Evolutionary conservation across 1,140 invertebrate species (phyloP).

Genomic region (Eubasilissa regina): DNA sequence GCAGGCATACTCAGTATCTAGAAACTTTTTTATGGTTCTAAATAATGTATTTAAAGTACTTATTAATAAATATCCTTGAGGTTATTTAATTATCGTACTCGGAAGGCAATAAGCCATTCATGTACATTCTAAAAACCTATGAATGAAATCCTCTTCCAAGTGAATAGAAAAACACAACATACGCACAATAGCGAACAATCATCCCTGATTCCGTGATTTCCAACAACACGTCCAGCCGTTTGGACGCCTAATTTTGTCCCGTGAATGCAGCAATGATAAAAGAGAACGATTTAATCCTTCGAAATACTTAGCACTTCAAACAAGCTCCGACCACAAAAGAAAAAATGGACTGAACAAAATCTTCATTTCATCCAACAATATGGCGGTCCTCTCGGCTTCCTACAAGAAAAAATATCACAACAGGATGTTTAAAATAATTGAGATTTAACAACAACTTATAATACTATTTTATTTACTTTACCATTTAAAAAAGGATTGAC

Average conservation of each 20-base stretch:
- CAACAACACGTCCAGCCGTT: conserved; percentile 38
- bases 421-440: conserved; percentile 9
- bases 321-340: conserved; percentile 38
- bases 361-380: conserved; percentile 35
- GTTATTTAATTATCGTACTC: conserved; percentile 6
- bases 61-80: too few relatives aligned
- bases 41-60: too few relatives aligned
- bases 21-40: too few relatives aligned
- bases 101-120: background rate
- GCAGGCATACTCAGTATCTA: too few relatives aligned
- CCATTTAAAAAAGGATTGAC: too few relatives aligned
- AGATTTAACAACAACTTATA: background rate
- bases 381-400: conserved; percentile 16
- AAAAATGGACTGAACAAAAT: conserved; percentile 46
- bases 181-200: conserved; percentile 24
- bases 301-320: conserved; percentile 49
- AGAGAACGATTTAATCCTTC: conserved; percentile 32
- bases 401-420: conserved; percentile 17
- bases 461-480: too few relatives aligned
- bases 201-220: conserved; percentile 13
- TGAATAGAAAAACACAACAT: conserved; percentile 26
- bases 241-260: conserved; percentile 31
- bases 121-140: background rate
- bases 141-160: conserved; percentile 18
- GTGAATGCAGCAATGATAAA: conserved; percentile 40